A percentile compares a stretch with the other conserved stretches of the same genome.
Conservation (phyloP, 2,888 invertebrate species). For the Drosophila imparisetae region DNA sequence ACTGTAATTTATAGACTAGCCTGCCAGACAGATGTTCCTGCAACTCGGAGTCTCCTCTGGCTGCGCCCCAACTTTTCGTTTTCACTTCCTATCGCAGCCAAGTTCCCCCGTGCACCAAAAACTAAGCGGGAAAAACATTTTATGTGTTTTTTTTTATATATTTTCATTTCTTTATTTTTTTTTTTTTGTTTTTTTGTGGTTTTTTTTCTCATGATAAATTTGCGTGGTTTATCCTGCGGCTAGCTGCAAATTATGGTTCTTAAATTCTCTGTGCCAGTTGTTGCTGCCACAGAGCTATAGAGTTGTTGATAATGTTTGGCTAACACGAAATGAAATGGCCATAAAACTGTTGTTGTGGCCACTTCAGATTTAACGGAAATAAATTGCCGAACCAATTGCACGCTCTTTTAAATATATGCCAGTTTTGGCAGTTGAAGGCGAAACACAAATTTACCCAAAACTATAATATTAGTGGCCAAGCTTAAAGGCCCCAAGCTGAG, state of each 20-base stretch:
- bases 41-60: constrained; percentile 5
- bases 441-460: constrained; percentile 25
- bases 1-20: constrained; percentile 73
- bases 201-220: constrained; percentile 76
- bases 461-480: constrained; percentile 20
- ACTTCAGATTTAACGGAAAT: constrained; percentile 69
- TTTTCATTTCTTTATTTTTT: constrained; percentile 24
- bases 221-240: constrained; percentile 76
- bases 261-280: constrained; percentile 64
- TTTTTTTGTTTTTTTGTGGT: constrained; percentile 27
- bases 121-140: constrained; percentile 32
- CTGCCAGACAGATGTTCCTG: constrained; percentile 48
- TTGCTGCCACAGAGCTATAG: constrained; percentile 8
- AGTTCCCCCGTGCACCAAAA: constrained; percentile 33
- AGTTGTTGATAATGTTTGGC: constrained; percentile 71
- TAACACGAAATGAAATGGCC: constrained; percentile 74
- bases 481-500: constrained; percentile 5
- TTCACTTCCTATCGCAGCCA: constrained; percentile 66
- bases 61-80: constrained; percentile 62
- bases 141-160: constrained; percentile 27
- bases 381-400: constrained; percentile 65
- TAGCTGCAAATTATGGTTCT: constrained; percentile 76
- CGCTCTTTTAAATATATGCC: constrained; percentile 46
- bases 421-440: constrained; percentile 6
- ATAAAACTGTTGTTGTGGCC: constrained; percentile 65